Percentiles rank a stretch among this genome's conserved stretches.
Evolutionary conservation across 2,888 invertebrate genomes (phyloP).

Genomic region (Drosophila meridiana): DNA sequence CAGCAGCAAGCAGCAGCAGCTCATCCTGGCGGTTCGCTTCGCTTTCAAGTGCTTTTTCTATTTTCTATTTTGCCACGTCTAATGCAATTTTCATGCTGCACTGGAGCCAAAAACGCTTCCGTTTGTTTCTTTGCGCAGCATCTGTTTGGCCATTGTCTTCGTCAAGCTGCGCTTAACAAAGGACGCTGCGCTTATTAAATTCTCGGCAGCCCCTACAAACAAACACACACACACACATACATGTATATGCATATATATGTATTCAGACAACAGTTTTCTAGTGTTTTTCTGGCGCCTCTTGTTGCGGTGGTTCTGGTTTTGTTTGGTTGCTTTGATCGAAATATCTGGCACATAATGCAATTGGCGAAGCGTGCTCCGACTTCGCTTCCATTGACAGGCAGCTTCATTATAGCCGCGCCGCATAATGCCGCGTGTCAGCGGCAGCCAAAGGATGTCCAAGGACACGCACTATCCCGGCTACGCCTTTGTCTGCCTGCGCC

Average conservation of each 20-base stretch:
- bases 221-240: not conserved
- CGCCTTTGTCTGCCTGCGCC: slow-evolving; percentile 4
- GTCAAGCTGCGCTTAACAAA: slow-evolving; percentile 49
- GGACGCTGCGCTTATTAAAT: slow-evolving; percentile 68
- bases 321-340: slow-evolving; percentile 65
- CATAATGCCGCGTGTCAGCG: slow-evolving; percentile 34
- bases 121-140: slow-evolving; percentile 35
- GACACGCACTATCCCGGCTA: slow-evolving; percentile 19
- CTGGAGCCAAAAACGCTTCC: slow-evolving; percentile 65
- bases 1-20: not conserved
- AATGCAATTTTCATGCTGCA: slow-evolving; percentile 80
- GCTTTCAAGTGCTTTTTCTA: slow-evolving; percentile 48
- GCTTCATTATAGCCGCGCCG: slow-evolving; percentile 43
- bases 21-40: slow-evolving; percentile 22
- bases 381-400: slow-evolving; percentile 38
- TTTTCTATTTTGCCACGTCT: slow-evolving; percentile 57
- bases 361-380: slow-evolving; percentile 43
- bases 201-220: slow-evolving; percentile 27
- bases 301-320: slow-evolving; percentile 37
- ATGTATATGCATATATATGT: not conserved
- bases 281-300: slow-evolving; percentile 29
- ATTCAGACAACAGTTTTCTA: not conserved
- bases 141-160: slow-evolving; percentile 54
- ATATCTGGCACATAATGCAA: slow-evolving; percentile 65
- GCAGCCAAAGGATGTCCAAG: slow-evolving; percentile 40